These are phyloP conservation scores for Epizoanthus stellaris DNA, from an alignment of 92 coral and sea anemone genomes.

Conservation along the genomic window DNA sequence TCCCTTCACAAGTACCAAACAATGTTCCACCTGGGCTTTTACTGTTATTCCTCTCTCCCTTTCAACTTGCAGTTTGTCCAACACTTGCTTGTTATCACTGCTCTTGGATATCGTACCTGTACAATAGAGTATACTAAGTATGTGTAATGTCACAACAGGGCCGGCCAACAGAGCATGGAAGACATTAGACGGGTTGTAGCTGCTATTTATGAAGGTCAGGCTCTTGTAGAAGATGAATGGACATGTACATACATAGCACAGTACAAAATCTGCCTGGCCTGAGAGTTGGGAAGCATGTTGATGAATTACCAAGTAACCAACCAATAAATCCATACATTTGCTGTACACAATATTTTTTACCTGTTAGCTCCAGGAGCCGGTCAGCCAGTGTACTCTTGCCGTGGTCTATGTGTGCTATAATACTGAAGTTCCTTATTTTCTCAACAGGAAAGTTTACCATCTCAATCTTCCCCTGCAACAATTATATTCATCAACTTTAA, in stretches of 20 bases:
- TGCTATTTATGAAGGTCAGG: no score
- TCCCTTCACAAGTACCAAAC: not conserved
- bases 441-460: slow-evolving; percentile 81
- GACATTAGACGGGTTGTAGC: not conserved
- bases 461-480: slow-evolving; percentile 69
- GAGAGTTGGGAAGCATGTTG: no score
- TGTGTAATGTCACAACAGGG: no score
- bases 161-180: not conserved
- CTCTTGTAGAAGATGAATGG: no score
- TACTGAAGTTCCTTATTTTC: slow-evolving; percentile 90
- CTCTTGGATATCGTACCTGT: slow-evolving; percentile 85
- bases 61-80: slow-evolving; percentile 96
- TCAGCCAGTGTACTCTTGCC: slow-evolving; percentile 99
- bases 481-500: not conserved
- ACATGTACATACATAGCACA: no score
- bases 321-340: not conserved
- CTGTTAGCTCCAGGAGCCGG: slow-evolving; percentile 94
- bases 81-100: slow-evolving; percentile 87
- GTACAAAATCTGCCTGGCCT: no score
- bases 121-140: no score
- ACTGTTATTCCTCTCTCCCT: slow-evolving; percentile 98
- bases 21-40: slow-evolving; percentile 81
- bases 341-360: slow-evolving; percentile 27
- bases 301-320: not conserved
- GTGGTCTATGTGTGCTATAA: slow-evolving; percentile 97